These are phyloP conservation scores for Falco concolor DNA, from an alignment of 2,797 vertebrate genomes.

Conservation along the genomic window DNA sequence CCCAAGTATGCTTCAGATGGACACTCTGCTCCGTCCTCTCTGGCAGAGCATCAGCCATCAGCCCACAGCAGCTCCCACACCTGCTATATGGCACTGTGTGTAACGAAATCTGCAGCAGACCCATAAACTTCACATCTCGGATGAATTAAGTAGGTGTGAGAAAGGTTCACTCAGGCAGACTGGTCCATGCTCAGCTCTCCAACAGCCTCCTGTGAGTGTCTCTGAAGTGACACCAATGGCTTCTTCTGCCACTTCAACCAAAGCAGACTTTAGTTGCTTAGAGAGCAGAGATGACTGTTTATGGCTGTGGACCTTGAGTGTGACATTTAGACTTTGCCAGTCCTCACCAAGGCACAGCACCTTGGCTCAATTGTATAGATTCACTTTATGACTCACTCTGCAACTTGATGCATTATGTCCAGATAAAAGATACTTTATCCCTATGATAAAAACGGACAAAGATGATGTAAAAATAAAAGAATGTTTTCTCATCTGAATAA, in stretches of 20 bases:
- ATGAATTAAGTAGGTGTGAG: conserved; percentile 1
- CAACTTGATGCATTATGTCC: conserved; percentile 60
- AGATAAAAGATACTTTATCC: conserved; percentile 70
- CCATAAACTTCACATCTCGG: background rate
- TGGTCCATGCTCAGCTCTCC: background rate
- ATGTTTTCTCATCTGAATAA: conserved; percentile 68
- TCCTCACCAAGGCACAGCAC: background rate
- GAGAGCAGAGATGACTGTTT: background rate
- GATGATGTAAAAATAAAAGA: conserved; percentile 71
- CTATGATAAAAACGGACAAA: conserved; percentile 58
- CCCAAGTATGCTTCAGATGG: background rate
- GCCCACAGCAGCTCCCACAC: background rate
- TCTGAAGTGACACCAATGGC: background rate
- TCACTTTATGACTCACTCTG: conserved; percentile 58
- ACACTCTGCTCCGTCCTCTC: background rate
- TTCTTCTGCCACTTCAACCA: background rate
- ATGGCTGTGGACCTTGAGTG: background rate
- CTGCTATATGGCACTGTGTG: background rate
- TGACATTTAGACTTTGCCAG: conserved; percentile 25
- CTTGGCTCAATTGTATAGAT: conserved; percentile 47
- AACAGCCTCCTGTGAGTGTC: background rate
- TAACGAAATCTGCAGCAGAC: background rate
- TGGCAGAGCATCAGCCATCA: background rate
- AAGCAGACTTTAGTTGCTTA: background rate
- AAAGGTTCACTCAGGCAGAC: background rate